Base-by-base conservation (phyloP, 1,140 invertebrate species). In the Eciton burchellii region DNA sequence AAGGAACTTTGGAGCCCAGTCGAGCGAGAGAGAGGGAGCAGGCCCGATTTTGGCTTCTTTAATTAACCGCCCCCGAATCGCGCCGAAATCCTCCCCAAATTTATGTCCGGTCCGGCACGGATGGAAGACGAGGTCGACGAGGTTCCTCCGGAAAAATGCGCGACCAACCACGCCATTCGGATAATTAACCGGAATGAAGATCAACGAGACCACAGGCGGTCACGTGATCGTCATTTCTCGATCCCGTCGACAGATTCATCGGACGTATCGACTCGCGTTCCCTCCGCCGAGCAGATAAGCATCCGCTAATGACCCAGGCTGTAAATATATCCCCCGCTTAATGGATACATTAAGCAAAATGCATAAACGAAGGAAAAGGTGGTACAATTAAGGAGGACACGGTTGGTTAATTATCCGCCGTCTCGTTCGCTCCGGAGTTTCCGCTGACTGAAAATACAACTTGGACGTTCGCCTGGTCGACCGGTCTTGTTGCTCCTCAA, bases 41-140 rank as follows among this genome's bases (percentile, higher is more conserved):
- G 35, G 19, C 8, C 56, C 45, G 47, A 84, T 86, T 84, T 74
- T 70, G 68, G 62, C 45, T 71, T 73, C 83, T 84, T 84, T 86
- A 82, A 86, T 81, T 81, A 70, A 82, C 54, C 68, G 26, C 29
- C 43, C 57, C 49, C 66, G 16, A 62, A 56, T 60, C 65, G 45
- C 65, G 45, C 62, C 35, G 63, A 66, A 82, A 74, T 82, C 54
- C 60, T 45, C 68, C 60, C 14, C 43, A 47, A 68, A 62, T 81
- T 73, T 71, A 81, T 81, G 43, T 62, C 79, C 16, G 24, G n/a
- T n/a, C n/a, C n/a, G n/a, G n/a, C n/a, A n/a, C n/a, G n/a, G n/a
- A n/a, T n/a, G n/a, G n/a, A n/a, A n/a, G n/a, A n/a, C n/a, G n/a
- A n/a, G n/a, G n/a, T 76, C 62, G 35, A 14, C 57, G 29, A 24